These are phyloP conservation scores for Herminia tarsipennalis DNA, from an alignment of 2,888 invertebrate species.

Conservation along the genomic window DNA sequence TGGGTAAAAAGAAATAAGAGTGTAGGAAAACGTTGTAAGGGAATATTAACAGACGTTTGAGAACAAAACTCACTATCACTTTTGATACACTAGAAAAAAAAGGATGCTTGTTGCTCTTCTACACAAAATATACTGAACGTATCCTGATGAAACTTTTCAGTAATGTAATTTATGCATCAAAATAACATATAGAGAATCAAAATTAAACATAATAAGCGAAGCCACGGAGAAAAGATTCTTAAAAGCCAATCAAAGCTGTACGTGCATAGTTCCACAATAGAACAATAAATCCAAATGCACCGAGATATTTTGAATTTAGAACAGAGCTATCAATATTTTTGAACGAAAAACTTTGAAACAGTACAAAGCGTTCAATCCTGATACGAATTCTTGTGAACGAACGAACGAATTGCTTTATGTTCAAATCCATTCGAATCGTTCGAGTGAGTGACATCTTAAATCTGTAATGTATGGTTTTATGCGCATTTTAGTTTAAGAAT, in stretches of 20 bases:
- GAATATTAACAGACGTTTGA: no score
- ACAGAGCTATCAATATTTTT: constrained; percentile 39
- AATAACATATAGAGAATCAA: no score
- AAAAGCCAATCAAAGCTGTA: background rate
- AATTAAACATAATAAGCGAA: no score
- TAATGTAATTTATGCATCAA: no score
- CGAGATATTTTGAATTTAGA: constrained; percentile 35
- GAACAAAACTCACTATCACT: no score
- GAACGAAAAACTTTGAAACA: constrained; percentile 38
- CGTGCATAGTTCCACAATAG: background rate
- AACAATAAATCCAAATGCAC: constrained; percentile 24
- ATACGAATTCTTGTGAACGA: constrained; percentile 38
- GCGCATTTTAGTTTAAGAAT: background rate
- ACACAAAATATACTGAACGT: no score
- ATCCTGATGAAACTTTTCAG: no score
- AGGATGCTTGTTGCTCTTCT: no score
- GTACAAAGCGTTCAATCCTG: constrained; percentile 38
- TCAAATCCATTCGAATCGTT: constrained; percentile 29
- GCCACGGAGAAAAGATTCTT: no score
- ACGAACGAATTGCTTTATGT: constrained; percentile 35
- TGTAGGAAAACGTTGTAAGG: no score
- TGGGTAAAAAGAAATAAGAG: no score
- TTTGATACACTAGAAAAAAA: no score
- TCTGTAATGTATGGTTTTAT: constrained; percentile 10
- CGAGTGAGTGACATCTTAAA: constrained; percentile 19